Conservation (phyloP, 2,797 vertebrate species). For the Sebastes kiyomatsui region DNA sequence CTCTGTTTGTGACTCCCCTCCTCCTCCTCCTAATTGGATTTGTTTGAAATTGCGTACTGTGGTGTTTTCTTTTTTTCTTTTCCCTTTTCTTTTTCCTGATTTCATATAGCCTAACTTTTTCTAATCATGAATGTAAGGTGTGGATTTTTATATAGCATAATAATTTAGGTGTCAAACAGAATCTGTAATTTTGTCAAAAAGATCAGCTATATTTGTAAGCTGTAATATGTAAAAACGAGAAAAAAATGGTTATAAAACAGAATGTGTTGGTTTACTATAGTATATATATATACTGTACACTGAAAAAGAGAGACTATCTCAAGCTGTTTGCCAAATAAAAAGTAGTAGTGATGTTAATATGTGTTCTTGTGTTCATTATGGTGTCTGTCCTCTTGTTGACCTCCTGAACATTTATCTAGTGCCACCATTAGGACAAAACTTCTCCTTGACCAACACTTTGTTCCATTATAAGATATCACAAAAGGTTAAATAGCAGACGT, state of each 20-base stretch:
- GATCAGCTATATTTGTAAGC: conserved; percentile 90
- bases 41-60: conserved; percentile 80
- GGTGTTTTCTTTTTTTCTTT: conserved; percentile 73
- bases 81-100: conserved; percentile 69
- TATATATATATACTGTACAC: conserved; percentile 82
- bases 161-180: conserved; percentile 84
- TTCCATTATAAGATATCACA: not conserved
- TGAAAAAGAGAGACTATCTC: conserved; percentile 86
- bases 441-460: not conserved
- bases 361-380: conserved; percentile 18
- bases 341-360: conserved; percentile 78
- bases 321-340: conserved; percentile 90
- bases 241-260: conserved; percentile 84
- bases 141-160: conserved; percentile 85
- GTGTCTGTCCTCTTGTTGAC: not conserved
- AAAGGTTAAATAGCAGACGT: not conserved
- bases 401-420: not conserved
- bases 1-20: conserved; percentile 65
- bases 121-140: conserved; percentile 88
- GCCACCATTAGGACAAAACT: not conserved
- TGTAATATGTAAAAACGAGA: conserved; percentile 85
- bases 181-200: conserved; percentile 87
- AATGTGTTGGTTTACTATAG: conserved; percentile 84
- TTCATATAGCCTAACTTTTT: conserved; percentile 82
- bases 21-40: conserved; percentile 63